phyloP scores from a whole-genome alignment of 2,888 invertebrate genomes.

The Scaptodrosophila latifasciaeformis region DNA sequence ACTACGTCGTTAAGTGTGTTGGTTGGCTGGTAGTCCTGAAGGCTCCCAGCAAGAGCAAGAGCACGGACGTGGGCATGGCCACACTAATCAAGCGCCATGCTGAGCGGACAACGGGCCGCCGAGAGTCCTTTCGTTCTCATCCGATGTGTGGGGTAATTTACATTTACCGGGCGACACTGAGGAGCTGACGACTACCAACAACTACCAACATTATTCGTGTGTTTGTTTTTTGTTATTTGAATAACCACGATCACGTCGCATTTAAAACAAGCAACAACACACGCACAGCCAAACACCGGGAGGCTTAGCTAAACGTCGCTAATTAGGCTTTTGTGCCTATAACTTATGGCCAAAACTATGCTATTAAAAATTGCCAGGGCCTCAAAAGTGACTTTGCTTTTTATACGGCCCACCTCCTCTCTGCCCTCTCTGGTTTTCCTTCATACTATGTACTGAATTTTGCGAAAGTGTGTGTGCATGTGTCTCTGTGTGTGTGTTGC shows the following conservation, averaged over 20 bases:
- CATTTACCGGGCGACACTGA: conserved; percentile 32
- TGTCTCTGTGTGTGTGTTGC: conserved; percentile 5
- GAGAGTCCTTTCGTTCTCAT: conserved; percentile 20
- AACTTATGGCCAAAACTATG: conserved; percentile 44
- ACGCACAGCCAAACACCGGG: conserved; percentile 20
- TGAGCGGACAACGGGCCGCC: conserved; percentile 41
- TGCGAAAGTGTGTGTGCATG: not conserved
- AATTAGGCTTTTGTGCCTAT: conserved; percentile 63
- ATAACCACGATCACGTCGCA: conserved; percentile 68
- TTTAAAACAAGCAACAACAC: conserved; percentile 35
- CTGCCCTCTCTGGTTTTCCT: not conserved
- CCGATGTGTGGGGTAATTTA: conserved; percentile 33
- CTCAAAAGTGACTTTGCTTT: too few species aligned
- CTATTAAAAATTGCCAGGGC: conserved; percentile 54
- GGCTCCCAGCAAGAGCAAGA: conserved; percentile 5
- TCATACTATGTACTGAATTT: not conserved
- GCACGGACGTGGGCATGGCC: conserved; percentile 1
- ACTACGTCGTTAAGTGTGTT: conserved; percentile 70
- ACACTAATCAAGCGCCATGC: conserved; percentile 57
- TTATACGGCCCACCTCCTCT: too few species aligned
- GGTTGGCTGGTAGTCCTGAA: conserved; percentile 16
- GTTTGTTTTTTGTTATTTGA: conserved; percentile 45
- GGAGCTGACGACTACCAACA: conserved; percentile 18
- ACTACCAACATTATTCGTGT: conserved; percentile 19
- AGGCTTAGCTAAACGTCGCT: conserved; percentile 71